Percentiles rank a stretch among this genome's conserved stretches.
These are phyloP conservation scores for Nudaria mundana DNA, from an alignment of 2,888 invertebrate species.

Conservation along the genomic window DNA sequence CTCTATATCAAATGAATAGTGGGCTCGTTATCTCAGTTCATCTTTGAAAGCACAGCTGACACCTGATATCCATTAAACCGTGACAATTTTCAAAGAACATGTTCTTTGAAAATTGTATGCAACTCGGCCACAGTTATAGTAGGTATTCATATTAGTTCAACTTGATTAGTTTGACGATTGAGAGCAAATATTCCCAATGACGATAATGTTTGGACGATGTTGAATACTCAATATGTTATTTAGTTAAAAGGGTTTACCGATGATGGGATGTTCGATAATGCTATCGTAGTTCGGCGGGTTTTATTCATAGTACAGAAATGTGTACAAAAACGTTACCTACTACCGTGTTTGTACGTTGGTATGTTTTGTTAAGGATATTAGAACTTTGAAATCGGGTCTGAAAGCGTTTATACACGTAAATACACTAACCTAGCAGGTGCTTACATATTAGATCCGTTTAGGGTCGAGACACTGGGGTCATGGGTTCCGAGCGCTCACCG, in stretches of 20 bases:
- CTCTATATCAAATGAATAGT: slow-evolving; percentile 27
- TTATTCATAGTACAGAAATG: slow-evolving; percentile 50
- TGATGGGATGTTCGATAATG: slow-evolving; percentile 58
- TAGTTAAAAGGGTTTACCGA: slow-evolving; percentile 71
- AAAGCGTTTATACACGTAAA: too few species aligned
- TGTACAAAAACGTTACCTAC: slow-evolving; percentile 38
- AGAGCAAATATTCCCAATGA: slow-evolving; percentile 25
- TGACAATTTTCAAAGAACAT: slow-evolving; percentile 45
- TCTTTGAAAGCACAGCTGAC: slow-evolving; percentile 34
- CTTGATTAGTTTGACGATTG: slow-evolving; percentile 31
- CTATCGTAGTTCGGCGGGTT: slow-evolving; percentile 47
- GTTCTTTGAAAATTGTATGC: slow-evolving; percentile 28
- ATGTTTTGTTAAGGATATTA: too few species aligned
- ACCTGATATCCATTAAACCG: slow-evolving; percentile 42
- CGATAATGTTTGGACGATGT: slow-evolving; percentile 43
- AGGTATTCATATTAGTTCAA: slow-evolving; percentile 29
- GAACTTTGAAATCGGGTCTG: too few species aligned
- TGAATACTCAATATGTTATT: slow-evolving; percentile 64
- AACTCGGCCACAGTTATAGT: too few species aligned
- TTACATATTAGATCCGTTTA: too few species aligned
- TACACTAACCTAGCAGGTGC: too few species aligned
- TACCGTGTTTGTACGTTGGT: too few species aligned
- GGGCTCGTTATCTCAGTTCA: slow-evolving; percentile 36
- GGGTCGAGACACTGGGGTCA: too few species aligned
- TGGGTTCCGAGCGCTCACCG: too few species aligned